These are phyloP conservation scores for Centruroides vittatus DNA, from an alignment of 1,140 invertebrate genomes.

Conservation along the genomic window DNA sequence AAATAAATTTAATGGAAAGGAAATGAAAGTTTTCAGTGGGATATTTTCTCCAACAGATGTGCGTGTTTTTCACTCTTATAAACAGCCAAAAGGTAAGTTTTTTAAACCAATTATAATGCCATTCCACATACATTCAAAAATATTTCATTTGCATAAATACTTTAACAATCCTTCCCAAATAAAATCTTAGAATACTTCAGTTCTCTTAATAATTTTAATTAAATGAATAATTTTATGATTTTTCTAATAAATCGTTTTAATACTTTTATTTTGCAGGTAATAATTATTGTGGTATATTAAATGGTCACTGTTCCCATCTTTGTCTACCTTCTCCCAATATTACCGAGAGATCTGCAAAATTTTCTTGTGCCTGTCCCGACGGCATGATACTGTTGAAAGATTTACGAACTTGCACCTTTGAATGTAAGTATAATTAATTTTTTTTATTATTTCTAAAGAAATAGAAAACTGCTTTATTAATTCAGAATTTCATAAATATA, in stretches of 20 bases:
- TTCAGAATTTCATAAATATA: too few relatives aligned
- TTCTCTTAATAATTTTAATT: too few relatives aligned
- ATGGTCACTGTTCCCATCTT: slow-evolving; percentile 68
- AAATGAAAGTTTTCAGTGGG: slow-evolving; percentile 51
- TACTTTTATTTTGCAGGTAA: slow-evolving; percentile 32
- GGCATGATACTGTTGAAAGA: slow-evolving; percentile 52
- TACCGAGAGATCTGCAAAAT: slow-evolving; percentile 6
- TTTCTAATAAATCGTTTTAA: too few relatives aligned
- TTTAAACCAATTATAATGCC: slow-evolving; percentile 24
- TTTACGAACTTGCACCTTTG: slow-evolving; percentile 43
- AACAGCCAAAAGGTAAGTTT: slow-evolving; percentile 59
- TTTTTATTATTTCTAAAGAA: too few relatives aligned
- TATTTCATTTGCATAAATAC: too few relatives aligned
- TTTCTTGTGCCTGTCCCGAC: slow-evolving; percentile 58
- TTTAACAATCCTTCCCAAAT: too few relatives aligned
- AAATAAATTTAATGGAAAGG: slow-evolving; percentile 31
- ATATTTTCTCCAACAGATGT: slow-evolving; percentile 88
- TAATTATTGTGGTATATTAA: slow-evolving; percentile 80
- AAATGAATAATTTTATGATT: too few relatives aligned
- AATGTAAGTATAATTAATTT: not conserved
- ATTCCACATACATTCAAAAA: too few relatives aligned
- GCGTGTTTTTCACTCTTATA: slow-evolving; percentile 69
- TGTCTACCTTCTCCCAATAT: slow-evolving; percentile 38
- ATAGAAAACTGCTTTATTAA: too few relatives aligned
- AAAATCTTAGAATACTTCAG: too few relatives aligned